Conservation (phyloP, 2,113 vertebrate species). For the Nerophis lumbriciformis region DNA sequence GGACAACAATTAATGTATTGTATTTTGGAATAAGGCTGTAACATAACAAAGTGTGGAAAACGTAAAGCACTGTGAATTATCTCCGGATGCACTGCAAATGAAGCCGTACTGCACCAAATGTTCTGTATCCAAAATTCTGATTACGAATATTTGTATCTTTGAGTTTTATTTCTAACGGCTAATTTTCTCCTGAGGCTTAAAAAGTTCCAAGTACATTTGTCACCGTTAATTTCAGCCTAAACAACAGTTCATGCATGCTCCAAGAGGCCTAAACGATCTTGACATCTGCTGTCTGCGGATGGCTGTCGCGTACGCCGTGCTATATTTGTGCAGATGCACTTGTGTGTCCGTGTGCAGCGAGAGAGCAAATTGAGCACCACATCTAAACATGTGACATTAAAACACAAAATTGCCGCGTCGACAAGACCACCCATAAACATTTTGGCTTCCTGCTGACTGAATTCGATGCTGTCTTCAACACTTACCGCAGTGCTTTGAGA, state of each 20-base stretch:
- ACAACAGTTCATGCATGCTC: slow-evolving; percentile 8
- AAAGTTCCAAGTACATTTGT: too few relatives aligned
- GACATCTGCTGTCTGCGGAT: slow-evolving; percentile 25
- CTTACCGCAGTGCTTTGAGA: slow-evolving; percentile 45
- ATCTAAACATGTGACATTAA: slow-evolving; percentile 66
- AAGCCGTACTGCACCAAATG: too few relatives aligned
- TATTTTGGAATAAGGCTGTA: too few relatives aligned
- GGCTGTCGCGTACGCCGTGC: slow-evolving; percentile 20
- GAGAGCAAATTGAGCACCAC: slow-evolving; percentile 57
- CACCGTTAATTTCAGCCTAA: slow-evolving; percentile 11
- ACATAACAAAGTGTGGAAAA: too few relatives aligned
- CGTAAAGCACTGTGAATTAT: too few relatives aligned
- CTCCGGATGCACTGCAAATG: too few relatives aligned
- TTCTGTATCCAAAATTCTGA: too few relatives aligned
- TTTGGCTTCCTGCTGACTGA: slow-evolving; percentile 50
- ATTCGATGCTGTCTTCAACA: slow-evolving; percentile 30
- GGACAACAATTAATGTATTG: too few relatives aligned
- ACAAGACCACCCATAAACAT: slow-evolving; percentile 51
- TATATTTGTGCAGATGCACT: slow-evolving; percentile 30
- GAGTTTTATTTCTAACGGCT: too few relatives aligned
- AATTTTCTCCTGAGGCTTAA: too few relatives aligned
- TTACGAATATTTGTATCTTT: too few relatives aligned
- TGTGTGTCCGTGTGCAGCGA: slow-evolving; percentile 18
- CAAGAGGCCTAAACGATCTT: slow-evolving; percentile 12
- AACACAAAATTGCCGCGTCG: slow-evolving; percentile 50